phyloP scores from a whole-genome alignment of 2,888 invertebrate genomes.

The Operophtera brumata region DNA sequence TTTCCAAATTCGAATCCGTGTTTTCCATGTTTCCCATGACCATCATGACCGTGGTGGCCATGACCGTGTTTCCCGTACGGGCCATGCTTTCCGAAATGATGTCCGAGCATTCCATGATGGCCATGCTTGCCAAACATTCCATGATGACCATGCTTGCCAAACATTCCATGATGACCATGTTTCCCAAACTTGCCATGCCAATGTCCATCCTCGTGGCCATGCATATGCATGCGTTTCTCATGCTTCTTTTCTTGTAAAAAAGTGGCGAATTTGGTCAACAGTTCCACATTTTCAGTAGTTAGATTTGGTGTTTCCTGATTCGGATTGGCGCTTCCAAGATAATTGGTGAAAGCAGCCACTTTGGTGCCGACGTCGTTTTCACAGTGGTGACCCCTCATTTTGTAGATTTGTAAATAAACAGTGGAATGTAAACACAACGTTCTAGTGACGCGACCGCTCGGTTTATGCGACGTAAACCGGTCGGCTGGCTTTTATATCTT shows the following conservation, averaged over 20 bases:
- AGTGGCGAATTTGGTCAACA: conserved; percentile 38
- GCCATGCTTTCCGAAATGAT: conserved; percentile 35
- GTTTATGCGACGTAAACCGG: conserved; percentile 33
- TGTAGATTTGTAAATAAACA: conserved; percentile 20
- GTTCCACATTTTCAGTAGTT: conserved; percentile 34
- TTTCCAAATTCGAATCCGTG: conserved; percentile 20
- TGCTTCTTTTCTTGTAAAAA: conserved; percentile 36
- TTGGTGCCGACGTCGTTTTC: conserved; percentile 28
- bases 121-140: conserved; percentile 25
- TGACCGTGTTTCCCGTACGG: conserved; percentile 23
- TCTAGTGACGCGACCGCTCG: conserved; percentile 28
- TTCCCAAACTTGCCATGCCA: conserved; percentile 14
- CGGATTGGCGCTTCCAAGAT: conserved; percentile 19
- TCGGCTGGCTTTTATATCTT: conserved; percentile 24
- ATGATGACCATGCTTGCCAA: conserved; percentile 8
- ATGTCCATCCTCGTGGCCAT: background rate
- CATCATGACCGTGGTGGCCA: conserved; percentile 25
- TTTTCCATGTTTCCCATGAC: conserved; percentile 21
- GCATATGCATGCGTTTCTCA: conserved; percentile 16
- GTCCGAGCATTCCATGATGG: conserved; percentile 30
- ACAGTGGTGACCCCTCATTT: conserved; percentile 38
- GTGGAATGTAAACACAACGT: conserved; percentile 26
- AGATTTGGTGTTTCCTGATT: conserved; percentile 23
- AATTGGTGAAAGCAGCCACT: conserved; percentile 31
- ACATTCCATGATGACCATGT: conserved; percentile 6